phyloP scores from a whole-genome alignment of 2,888 invertebrate genomes.

The Halictus ligatus region DNA sequence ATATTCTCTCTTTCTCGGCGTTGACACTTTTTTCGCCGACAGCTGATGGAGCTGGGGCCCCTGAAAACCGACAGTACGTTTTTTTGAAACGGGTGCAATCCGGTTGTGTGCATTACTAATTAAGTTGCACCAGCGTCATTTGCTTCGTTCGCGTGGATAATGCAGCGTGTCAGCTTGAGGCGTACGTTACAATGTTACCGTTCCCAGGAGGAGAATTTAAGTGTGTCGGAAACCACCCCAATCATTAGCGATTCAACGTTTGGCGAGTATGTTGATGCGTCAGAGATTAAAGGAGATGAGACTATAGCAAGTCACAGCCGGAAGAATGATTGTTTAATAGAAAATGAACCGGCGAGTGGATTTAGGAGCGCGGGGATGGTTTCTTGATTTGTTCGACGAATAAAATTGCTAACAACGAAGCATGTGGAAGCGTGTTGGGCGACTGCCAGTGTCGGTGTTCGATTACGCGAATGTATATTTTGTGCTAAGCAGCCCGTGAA shows the following conservation, averaged over 20 bases:
- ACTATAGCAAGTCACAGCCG: background rate
- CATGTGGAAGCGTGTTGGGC: background rate
- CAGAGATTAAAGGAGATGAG: no score
- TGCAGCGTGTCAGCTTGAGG: background rate
- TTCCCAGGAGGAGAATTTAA: background rate
- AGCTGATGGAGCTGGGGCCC: background rate
- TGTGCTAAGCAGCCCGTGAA: background rate
- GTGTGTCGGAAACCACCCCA: background rate
- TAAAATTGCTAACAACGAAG: no score
- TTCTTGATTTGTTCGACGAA: background rate
- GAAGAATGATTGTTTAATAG: background rate
- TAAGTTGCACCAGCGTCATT: background rate
- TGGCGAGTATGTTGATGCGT: background rate
- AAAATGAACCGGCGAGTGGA: background rate
- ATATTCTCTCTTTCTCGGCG: background rate
- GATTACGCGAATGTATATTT: background rate
- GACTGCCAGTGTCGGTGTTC: conserved; percentile 1
- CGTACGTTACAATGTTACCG: background rate
- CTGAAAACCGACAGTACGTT: background rate
- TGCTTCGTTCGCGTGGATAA: background rate
- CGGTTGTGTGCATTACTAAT: background rate
- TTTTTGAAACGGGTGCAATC: background rate
- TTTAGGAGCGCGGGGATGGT: background rate
- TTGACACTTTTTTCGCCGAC: background rate
- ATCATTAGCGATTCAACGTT: background rate